These are phyloP conservation scores for Pandemis cinnamomeana DNA, from an alignment of 2,888 invertebrate species.

Conservation along the genomic window DNA sequence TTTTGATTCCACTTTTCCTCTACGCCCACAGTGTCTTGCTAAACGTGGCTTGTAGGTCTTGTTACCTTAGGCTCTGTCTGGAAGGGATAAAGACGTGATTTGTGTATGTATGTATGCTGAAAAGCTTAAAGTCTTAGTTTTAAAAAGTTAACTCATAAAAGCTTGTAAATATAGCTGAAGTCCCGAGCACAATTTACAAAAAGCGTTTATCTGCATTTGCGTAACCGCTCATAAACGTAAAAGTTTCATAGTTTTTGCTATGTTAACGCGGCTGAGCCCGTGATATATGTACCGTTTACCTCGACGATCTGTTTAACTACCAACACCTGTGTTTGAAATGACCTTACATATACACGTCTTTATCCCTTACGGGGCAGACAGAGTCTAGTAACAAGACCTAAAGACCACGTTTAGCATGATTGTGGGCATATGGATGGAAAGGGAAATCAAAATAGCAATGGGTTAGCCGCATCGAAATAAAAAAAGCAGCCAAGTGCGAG, in stretches of 20 bases:
- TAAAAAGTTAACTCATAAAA: background rate
- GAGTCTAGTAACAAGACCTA: background rate
- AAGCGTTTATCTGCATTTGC: slow-evolving; percentile 19
- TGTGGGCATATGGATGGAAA: too few relatives aligned
- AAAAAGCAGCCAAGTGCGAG: too few relatives aligned
- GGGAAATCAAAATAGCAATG: too few relatives aligned
- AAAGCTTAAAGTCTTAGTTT: background rate
- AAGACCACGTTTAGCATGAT: too few relatives aligned
- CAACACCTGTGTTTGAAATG: slow-evolving; percentile 11
- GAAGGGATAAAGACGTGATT: too few relatives aligned
- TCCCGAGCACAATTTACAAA: slow-evolving; percentile 16
- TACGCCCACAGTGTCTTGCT: too few relatives aligned
- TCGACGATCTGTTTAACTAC: background rate
- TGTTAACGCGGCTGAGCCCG: slow-evolving; percentile 7
- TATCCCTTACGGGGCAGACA: background rate
- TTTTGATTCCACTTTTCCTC: too few relatives aligned
- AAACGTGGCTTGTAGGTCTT: too few relatives aligned
- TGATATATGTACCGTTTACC: slow-evolving; percentile 26
- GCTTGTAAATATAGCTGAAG: background rate
- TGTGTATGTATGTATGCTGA: too few relatives aligned
- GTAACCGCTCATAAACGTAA: slow-evolving; percentile 27
- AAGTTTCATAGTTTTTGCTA: slow-evolving; percentile 36
- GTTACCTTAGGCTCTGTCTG: too few relatives aligned
- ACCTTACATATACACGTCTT: background rate
- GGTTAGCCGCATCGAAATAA: too few relatives aligned